Base-by-base conservation (phyloP, 2,888 invertebrate genomes). In the Drosophila pegasa region DNA sequence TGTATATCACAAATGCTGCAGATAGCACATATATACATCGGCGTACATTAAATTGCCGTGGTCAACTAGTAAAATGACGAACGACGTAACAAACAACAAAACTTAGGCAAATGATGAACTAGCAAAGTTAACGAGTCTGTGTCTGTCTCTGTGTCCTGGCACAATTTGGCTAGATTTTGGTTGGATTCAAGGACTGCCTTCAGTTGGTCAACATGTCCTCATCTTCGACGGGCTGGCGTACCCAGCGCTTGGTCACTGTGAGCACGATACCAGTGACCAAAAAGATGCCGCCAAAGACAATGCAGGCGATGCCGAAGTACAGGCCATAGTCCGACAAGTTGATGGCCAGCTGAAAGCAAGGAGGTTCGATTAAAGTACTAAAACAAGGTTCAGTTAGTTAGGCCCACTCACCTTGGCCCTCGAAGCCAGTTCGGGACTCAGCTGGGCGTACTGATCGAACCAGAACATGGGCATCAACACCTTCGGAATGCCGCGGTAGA, bases 391-490 rank as follows among this genome's bases (percentile, higher is more conserved):
- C 5, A 20, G 25, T 9, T n/a, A n/a, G 18, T 22, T 12, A 3
- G 1, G 9, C 4, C 12, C 3, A 57, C 65, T 76, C 63, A 92
- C 91, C 81, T 77, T 92, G 1, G 92, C 90, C 62, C 77, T 87
- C 29, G 71, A 68, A 3, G 95, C 94, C 78, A 95, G 93, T 27
- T 94, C 92, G 5, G 93, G 91, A 40, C 94, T 94, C 9, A 95
- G 90, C 48, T 91, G 88, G 47, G 95, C 94, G 74, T 94, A 93
- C 91, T 97, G 96, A 1, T 93, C 93, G 92, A 97, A 97, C 96
- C 96, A 96, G 88, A 97, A 93, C 93, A 95, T 94, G 3, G 97
- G 97, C 90, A 96, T 93, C 89, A 94, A 93, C 60, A 94, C 92
- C 16, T 93, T 93, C 1, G 91, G 92, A 12, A 95, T 90, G 55